Base-by-base conservation (phyloP, 2,888 invertebrate species). In the Pocota personata region DNA sequence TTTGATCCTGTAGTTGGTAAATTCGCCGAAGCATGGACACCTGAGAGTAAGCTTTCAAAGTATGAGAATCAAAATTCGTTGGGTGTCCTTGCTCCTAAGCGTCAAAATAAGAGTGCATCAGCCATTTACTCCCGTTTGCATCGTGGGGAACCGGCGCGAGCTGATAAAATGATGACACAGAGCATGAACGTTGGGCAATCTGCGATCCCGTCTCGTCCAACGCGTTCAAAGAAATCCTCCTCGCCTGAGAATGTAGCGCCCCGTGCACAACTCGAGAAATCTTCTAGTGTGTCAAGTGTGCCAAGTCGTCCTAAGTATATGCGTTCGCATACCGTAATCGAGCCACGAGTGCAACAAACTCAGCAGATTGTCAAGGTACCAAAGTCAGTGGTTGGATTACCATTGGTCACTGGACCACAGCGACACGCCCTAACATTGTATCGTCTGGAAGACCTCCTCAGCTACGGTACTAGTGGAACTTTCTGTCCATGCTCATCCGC, bases 1-100 rank as follows among this genome's bases (percentile, higher is more conserved):
- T 97, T 97, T 89, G 97, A 98, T 93, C 97, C 97, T 0, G 97
- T 97, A 32, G 97, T 98, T 75, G 97, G 97, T 30, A 97, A 96
- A 92, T 97, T 97, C 90, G 96, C 97, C 4, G 94, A 93, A 88
- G 91, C 94, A 14, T 91, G 93, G 90, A 90, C 92, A 3, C 89
- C 91, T 2, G 92, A 92, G 71, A 91, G 90, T 0, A 90, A 90
- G 87, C 87, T 91, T 2, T 77, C 82, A 16, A 76, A 73, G 32
- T 77, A 83, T 7, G 66, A 71, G 30, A 75, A 27, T 14, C 77
- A 73, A 35, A 82, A 77, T 43, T 48, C 73, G 6, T 82, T 88
- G 75, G 88, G 87, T 4, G 88, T 89, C 24, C 83, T 90, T 52
- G 92, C 90, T 60, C 91, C 90, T 40, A 93, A 91, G 84, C 90